A percentile compares a stretch with the other conserved stretches of the same genome.
Evolutionary conservation across 2,797 vertebrate genomes (phyloP).

Genomic region (Ptychadena robeensis): DNA sequence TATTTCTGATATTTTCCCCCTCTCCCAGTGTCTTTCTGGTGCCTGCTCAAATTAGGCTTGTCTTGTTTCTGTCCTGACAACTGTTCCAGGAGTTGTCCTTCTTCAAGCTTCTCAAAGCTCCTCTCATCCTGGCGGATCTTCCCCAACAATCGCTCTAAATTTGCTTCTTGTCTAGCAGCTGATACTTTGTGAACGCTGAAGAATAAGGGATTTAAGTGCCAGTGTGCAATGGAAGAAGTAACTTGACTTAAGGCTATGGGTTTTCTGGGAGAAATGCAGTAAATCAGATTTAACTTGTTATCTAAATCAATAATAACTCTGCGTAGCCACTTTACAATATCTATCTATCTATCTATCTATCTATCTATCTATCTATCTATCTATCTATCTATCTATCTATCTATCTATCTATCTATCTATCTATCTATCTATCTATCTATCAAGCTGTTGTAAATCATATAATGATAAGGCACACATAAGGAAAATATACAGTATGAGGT

Average conservation of each 20-base stretch:
- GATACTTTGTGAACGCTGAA: slow-evolving; percentile 32
- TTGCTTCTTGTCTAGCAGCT: slow-evolving; percentile 56
- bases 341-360: too few relatives aligned
- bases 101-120: slow-evolving; percentile 56
- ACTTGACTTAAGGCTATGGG: neutral
- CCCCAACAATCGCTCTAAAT: slow-evolving; percentile 53
- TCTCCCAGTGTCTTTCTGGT: slow-evolving; percentile 57
- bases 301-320: neutral
- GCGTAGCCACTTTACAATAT: too few relatives aligned
- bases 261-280: neutral
- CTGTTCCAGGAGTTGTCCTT: slow-evolving; percentile 51
- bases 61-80: slow-evolving; percentile 58
- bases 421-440: too few relatives aligned
- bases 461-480: too few relatives aligned
- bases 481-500: too few relatives aligned
- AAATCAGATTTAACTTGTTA: neutral
- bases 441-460: too few relatives aligned
- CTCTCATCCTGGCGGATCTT: slow-evolving; percentile 56
- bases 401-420: too few relatives aligned
- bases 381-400: too few relatives aligned
- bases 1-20: slow-evolving; percentile 52
- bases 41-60: slow-evolving; percentile 60
- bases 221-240: slow-evolving; percentile 12
- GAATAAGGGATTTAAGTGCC: slow-evolving; percentile 49
- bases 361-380: too few relatives aligned